A percentile compares a stretch with the other conserved stretches of the same genome.
Conservation (phyloP, 2,888 invertebrate species). For the Sesia apiformis region DNA sequence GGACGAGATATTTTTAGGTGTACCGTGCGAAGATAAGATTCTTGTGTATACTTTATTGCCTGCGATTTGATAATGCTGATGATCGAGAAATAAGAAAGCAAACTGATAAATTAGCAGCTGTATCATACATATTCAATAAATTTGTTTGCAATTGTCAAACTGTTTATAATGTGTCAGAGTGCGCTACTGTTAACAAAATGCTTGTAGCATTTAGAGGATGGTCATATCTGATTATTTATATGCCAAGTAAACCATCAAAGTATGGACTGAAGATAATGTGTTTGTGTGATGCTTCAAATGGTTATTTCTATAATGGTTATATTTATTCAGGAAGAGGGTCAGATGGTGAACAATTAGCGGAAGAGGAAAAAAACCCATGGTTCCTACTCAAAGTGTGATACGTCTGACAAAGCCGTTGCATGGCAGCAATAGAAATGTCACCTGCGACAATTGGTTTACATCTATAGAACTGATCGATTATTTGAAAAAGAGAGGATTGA, state of each 20-base stretch:
- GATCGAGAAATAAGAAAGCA: neutral
- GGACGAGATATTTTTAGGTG: neutral
- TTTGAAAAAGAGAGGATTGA: neutral
- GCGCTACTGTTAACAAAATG: neutral
- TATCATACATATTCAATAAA: neutral
- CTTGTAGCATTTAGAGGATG: neutral
- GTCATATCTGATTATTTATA: neutral
- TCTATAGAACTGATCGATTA: neutral
- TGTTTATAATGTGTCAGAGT: neutral
- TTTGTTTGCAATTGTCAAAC: neutral
- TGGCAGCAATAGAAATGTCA: neutral
- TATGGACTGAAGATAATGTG: neutral
- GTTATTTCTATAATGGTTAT: too few relatives aligned
- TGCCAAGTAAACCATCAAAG: neutral
- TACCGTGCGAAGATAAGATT: neutral
- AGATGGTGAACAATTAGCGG: neutral
- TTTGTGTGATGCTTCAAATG: neutral
- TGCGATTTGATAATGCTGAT: neutral
- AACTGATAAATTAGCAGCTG: neutral
- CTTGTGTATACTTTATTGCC: neutral
- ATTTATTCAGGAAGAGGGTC: neutral
- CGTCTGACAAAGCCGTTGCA: neutral
- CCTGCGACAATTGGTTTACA: neutral
- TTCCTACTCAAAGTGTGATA: neutral
- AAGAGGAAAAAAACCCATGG: neutral